Percentiles rank a stretch among this genome's conserved stretches.
Conservation (phyloP, 2,888 invertebrate genomes). For the Osmoderma eremita region DNA sequence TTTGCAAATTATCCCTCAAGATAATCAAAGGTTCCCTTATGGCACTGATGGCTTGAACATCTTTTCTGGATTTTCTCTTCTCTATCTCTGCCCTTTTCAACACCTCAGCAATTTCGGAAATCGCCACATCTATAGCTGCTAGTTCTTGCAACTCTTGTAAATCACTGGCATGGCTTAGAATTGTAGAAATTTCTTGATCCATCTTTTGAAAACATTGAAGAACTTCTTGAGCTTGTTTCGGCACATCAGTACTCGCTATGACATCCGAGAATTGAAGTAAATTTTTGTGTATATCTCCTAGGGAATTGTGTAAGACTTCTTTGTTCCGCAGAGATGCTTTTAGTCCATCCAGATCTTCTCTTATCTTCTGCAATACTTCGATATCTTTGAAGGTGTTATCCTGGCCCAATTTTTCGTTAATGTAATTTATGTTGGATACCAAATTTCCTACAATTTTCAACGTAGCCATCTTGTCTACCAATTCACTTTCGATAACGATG, state of each 20-base stretch:
- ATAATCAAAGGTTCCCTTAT: constrained; percentile 41
- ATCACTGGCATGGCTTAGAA: constrained; percentile 16
- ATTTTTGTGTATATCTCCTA: constrained; percentile 21
- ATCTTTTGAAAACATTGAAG: not conserved
- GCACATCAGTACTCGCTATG: not conserved
- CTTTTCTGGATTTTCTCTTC: constrained; percentile 20
- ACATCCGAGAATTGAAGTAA: not conserved
- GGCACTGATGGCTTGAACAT: constrained; percentile 35
- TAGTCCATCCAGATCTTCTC: not conserved
- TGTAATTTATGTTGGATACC: constrained; percentile 10
- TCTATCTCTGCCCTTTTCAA: not conserved
- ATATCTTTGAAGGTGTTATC: constrained; percentile 4
- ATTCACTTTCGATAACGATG: constrained; percentile 56
- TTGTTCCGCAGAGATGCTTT: not conserved
- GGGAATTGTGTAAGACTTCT: constrained; percentile 22
- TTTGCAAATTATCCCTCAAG: constrained; percentile 27
- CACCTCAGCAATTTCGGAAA: not conserved
- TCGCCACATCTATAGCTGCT: not conserved
- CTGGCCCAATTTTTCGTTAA: constrained; percentile 12
- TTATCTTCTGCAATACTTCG: not conserved
- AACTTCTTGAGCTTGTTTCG: constrained; percentile 10
- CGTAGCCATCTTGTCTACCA: constrained; percentile 47
- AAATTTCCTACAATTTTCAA: constrained; percentile 25
- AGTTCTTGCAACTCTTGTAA: constrained; percentile 12
- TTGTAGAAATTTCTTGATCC: constrained; percentile 10